Evolutionary conservation across 2,113 vertebrate genomes (phyloP).

Genomic region (Anoplopoma fimbria): DNA sequence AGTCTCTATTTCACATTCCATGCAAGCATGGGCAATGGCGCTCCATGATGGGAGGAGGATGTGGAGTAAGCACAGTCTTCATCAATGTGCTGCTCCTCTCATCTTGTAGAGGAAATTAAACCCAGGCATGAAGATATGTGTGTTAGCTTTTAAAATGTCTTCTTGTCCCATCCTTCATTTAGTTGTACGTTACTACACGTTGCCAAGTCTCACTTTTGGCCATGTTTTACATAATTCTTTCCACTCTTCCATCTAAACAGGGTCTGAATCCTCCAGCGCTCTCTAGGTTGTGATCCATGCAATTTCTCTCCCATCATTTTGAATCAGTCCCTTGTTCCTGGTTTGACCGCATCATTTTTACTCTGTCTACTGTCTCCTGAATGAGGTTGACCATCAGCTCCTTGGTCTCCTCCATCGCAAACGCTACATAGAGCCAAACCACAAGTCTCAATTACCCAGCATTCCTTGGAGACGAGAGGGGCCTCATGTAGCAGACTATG

Average conservation of each 20-base stretch:
- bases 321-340: conserved; percentile 63
- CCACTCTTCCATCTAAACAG: conserved; percentile 22
- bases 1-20: conserved; percentile 57
- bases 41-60: conserved; percentile 12
- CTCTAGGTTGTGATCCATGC: conserved; percentile 37
- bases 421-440: conserved; percentile 54
- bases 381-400: conserved; percentile 60
- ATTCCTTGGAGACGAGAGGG: conserved; percentile 62
- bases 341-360: conserved; percentile 63
- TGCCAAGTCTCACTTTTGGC: conserved; percentile 8
- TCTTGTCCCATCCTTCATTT: conserved; percentile 1
- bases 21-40: conserved; percentile 41
- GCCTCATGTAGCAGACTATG: conserved; percentile 49
- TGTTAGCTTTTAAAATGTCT: neutral
- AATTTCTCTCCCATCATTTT: conserved; percentile 56
- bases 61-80: conserved; percentile 18
- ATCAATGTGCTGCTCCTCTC: conserved; percentile 6
- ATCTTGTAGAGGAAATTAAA: conserved; percentile 1
- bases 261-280: conserved; percentile 42
- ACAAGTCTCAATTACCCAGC: conserved; percentile 70
- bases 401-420: conserved; percentile 5
- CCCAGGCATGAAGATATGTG: neutral
- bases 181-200: neutral
- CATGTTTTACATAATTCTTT: conserved; percentile 10
- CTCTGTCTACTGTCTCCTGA: conserved; percentile 56